Base-by-base conservation (phyloP, 2,113 vertebrate species). In the Pogona vitticeps region DNA sequence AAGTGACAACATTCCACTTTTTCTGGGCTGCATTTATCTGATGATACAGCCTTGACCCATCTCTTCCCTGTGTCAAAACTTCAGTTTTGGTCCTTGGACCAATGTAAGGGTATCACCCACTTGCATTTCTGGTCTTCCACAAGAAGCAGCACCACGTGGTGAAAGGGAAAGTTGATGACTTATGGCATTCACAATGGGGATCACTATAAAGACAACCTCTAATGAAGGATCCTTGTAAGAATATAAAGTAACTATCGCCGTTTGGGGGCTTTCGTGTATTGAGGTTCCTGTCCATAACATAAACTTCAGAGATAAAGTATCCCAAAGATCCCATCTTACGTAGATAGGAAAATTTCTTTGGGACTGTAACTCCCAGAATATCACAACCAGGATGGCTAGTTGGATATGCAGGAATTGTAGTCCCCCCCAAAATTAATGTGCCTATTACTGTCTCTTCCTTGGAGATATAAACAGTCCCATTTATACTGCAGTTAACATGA, bases 131-230 rank as follows among this genome's bases (percentile, higher is more conserved):
- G 26, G 21, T 10, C n/a, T 71, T 73, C n/a, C 36, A 38, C 56
- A 86, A 56, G 58, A 73, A 63, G 23, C 23, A 59, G n/a, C 28
- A 70, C 78, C 52, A 63, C 33, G 59, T 23, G 83, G 42, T 76
- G 40, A 15, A 81, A 81, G 59, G 12, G 76, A 79, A 79, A 59
- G 46, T 17, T 33, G 67, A 86, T 81, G 71, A 28, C n/a, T 86
- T 70, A 38, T 46, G 15, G 18, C 36, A 86, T 15, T n/a, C 81
- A 52, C 31, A 63, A 3, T n/a, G 40, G 36, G 68, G n/a, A 52
- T 33, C 33, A 65, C 28, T 26, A 42, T 59, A 72, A 86, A 72
- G 71, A 56, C 58, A 63, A 76, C 58, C 59, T 75, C 58, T 36
- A 31, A 23, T 75, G n/a, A 9, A 38, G 40, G 65, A 81, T 76